phyloP scores from a whole-genome alignment of 92 coral and sea anemone genomes.

The Pocillopora grandis region DNA sequence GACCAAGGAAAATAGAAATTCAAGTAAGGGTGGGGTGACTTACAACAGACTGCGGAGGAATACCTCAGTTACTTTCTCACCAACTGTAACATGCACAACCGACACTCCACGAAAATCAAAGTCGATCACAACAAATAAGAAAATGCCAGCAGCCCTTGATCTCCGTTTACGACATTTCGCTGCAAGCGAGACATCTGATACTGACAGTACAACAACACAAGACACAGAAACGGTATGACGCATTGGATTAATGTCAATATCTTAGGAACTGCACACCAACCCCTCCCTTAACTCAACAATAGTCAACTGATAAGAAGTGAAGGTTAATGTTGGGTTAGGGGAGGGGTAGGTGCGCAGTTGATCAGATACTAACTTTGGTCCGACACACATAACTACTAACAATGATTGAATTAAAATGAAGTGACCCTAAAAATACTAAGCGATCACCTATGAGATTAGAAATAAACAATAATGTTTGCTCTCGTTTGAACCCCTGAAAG shows the following conservation, averaged over 20 bases:
- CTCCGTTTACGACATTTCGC: constrained; percentile 34
- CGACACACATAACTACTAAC: too few relatives aligned
- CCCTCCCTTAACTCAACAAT: too few relatives aligned
- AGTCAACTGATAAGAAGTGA: too few relatives aligned
- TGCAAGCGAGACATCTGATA: constrained; percentile 81
- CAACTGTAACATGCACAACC: constrained; percentile 57
- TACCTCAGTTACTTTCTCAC: constrained; percentile 81
- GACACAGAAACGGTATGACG: constrained; percentile 73
- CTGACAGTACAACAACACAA: constrained; percentile 75
- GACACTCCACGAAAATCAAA: constrained; percentile 42
- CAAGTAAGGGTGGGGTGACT: constrained; percentile 29
- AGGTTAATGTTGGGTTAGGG: too few relatives aligned
- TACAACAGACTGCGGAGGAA: constrained; percentile 51
- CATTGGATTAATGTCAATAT: neutral
- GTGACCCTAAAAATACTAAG: too few relatives aligned
- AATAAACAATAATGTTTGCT: too few relatives aligned
- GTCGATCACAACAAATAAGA: constrained; percentile 46
- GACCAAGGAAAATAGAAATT: constrained; percentile 30
- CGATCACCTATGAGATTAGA: too few relatives aligned
- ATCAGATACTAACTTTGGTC: too few relatives aligned
- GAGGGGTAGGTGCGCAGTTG: too few relatives aligned
- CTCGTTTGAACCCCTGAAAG: too few relatives aligned
- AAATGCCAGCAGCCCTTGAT: constrained; percentile 21
- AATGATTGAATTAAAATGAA: too few relatives aligned
- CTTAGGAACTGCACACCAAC: neutral